Percentiles rank a stretch among this genome's conserved stretches.
Conservation (phyloP, 2,797 vertebrate species). For the Champsocephalus esox region DNA sequence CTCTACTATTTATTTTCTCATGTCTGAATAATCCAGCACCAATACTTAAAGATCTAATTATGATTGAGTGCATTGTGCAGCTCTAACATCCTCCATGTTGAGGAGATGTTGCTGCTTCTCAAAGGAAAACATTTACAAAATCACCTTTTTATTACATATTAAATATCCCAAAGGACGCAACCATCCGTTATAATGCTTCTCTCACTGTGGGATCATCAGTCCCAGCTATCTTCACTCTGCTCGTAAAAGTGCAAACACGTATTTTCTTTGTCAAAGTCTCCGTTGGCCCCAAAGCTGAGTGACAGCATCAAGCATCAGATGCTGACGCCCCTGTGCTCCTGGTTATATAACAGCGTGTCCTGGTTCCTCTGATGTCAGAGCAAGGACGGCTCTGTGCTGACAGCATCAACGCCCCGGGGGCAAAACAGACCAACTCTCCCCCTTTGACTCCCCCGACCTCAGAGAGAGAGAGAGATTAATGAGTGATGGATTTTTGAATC, state of each 20-base stretch:
- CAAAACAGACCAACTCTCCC: background rate
- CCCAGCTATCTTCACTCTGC: background rate
- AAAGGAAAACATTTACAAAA: no score
- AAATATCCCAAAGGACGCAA: background rate
- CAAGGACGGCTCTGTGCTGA: constrained; percentile 38
- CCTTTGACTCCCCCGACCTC: background rate
- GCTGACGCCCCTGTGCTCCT: background rate
- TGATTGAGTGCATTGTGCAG: no score
- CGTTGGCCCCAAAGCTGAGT: constrained; percentile 2
- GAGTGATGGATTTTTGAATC: constrained; percentile 44
- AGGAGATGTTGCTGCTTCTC: background rate
- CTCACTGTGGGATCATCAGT: background rate
- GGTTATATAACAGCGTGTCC: constrained; percentile 69
- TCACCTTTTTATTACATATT: no score
- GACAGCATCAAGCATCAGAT: constrained; percentile 2
- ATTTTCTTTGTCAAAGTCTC: background rate
- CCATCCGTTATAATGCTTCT: background rate
- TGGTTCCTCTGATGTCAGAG: constrained; percentile 59
- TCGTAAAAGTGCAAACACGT: background rate
- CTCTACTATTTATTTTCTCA: no score
- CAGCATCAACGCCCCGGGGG: background rate
- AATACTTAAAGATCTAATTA: no score
- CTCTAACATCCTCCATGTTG: no score
- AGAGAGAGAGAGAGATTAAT: constrained; percentile 16
- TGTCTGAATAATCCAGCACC: no score